Conservation (phyloP, 92 coral and sea anemone genomes). For the Umimayanthus chanpuru region DNA sequence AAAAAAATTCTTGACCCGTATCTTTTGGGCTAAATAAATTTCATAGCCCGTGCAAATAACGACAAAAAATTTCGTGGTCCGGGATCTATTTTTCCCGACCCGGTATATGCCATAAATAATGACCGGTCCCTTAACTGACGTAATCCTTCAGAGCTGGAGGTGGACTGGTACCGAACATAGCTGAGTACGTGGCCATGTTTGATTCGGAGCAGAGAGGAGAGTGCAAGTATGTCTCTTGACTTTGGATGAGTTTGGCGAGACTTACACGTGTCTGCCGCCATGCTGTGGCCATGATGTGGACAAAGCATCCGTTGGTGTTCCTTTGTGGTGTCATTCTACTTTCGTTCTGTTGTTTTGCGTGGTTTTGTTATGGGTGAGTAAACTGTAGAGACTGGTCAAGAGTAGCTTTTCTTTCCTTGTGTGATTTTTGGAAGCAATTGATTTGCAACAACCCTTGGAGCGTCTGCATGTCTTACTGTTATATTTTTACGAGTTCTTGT, state of each 20-base stretch:
- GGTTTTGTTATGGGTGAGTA: slow-evolving; percentile 68
- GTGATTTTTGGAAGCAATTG: background rate
- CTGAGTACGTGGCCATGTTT: slow-evolving; percentile 60
- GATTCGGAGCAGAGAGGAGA: slow-evolving; percentile 41
- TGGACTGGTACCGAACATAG: slow-evolving; percentile 18
- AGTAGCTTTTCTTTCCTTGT: background rate
- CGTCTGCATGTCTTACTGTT: background rate
- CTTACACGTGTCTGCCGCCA: slow-evolving; percentile 44
- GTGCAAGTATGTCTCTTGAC: slow-evolving; percentile 24
- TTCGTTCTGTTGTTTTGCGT: slow-evolving; percentile 63
- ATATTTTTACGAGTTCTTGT: background rate
- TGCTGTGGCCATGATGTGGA: slow-evolving; percentile 74
- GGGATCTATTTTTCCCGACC: no score
- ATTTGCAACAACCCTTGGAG: background rate
- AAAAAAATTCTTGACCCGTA: no score
- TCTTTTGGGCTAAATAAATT: no score
- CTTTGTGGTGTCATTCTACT: slow-evolving; percentile 49
- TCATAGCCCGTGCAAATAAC: no score
- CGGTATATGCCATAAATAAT: no score
- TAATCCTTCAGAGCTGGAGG: background rate
- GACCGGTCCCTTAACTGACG: no score
- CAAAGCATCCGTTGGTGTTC: slow-evolving; percentile 53
- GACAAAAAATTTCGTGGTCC: no score
- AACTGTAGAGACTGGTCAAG: background rate
- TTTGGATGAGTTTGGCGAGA: slow-evolving; percentile 54